These are phyloP conservation scores for Cossypha caffra DNA, from an alignment of 2,797 vertebrate species.

Conservation along the genomic window DNA sequence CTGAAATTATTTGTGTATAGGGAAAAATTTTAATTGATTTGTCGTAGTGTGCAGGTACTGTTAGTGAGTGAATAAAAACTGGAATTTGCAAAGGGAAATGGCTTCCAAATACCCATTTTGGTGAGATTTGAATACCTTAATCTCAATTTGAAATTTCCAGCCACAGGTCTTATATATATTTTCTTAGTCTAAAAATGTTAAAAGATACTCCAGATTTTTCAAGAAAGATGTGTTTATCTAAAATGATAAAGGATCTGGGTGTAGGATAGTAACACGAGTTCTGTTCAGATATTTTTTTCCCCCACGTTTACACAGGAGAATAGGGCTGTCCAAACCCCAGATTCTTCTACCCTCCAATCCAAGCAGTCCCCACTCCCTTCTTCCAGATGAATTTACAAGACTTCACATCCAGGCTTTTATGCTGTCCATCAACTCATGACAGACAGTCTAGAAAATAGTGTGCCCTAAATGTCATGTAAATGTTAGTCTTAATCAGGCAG, in stretches of 20 bases:
- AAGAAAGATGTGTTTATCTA: background rate
- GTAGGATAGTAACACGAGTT: background rate
- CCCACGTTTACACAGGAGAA: background rate
- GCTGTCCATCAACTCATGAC: constrained; percentile 47
- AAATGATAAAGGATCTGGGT: background rate
- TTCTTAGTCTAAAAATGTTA: background rate
- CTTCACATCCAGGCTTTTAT: constrained; percentile 41
- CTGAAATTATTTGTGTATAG: background rate
- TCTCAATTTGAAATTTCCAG: background rate
- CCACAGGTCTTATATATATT: background rate
- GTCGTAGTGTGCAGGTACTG: background rate
- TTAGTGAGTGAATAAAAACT: background rate
- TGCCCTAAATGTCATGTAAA: constrained; percentile 64
- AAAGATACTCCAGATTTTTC: background rate
- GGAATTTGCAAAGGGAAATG: background rate
- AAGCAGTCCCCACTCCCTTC: background rate
- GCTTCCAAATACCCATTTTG: background rate
- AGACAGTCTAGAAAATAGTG: constrained; percentile 58
- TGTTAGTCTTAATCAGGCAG: constrained; percentile 59
- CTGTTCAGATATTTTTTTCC: background rate
- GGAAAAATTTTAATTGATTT: background rate
- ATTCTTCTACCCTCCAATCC: background rate
- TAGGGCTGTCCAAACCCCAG: background rate
- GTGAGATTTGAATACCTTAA: background rate
- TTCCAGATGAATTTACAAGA: constrained; percentile 19